A percentile compares a stretch with the other conserved stretches of the same genome.
These are phyloP conservation scores for Chrysaora quinquecirrha DNA, from an alignment of 30 jellyfish, hydroid and myxozoan species.

Conservation along the genomic window DNA sequence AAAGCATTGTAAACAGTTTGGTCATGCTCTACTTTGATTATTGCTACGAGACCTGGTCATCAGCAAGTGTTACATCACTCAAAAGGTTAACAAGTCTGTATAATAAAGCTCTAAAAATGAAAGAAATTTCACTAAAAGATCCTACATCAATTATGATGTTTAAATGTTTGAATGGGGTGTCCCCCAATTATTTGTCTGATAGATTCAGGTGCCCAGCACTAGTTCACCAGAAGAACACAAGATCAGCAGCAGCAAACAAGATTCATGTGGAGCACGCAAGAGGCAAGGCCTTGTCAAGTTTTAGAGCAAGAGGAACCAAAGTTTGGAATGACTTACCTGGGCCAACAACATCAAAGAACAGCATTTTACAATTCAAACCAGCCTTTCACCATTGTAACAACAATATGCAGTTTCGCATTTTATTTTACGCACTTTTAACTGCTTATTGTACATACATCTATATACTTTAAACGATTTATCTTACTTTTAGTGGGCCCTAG, in stretches of 20 bases:
- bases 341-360: too few species aligned
- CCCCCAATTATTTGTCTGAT: slow-evolving; percentile 21
- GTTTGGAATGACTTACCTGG: slow-evolving; percentile 12
- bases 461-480: neutral
- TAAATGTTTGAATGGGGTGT: slow-evolving; percentile 11
- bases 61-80: slow-evolving; percentile 45
- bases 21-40: slow-evolving; percentile 36
- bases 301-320: slow-evolving; percentile 16
- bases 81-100: slow-evolving; percentile 23
- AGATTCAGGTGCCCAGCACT: slow-evolving; percentile 8
- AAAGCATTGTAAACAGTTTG: slow-evolving; percentile 3
- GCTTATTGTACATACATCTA: too few species aligned
- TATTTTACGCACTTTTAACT: neutral
- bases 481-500: neutral
- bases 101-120: slow-evolving; percentile 14
- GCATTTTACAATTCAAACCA: neutral
- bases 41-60: slow-evolving; percentile 47
- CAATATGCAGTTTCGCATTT: too few species aligned
- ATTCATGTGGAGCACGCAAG: slow-evolving; percentile 9
- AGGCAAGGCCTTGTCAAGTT: slow-evolving; percentile 19
- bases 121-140: slow-evolving; percentile 6
- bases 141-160: slow-evolving; percentile 7
- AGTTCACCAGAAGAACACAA: too few species aligned
- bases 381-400: neutral
- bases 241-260: slow-evolving; percentile 12